Evolutionary conservation across 2,113 vertebrate species (phyloP), one percentile per base, ranked within the genome.

Genomic region (Bothrops jararaca): DNA sequence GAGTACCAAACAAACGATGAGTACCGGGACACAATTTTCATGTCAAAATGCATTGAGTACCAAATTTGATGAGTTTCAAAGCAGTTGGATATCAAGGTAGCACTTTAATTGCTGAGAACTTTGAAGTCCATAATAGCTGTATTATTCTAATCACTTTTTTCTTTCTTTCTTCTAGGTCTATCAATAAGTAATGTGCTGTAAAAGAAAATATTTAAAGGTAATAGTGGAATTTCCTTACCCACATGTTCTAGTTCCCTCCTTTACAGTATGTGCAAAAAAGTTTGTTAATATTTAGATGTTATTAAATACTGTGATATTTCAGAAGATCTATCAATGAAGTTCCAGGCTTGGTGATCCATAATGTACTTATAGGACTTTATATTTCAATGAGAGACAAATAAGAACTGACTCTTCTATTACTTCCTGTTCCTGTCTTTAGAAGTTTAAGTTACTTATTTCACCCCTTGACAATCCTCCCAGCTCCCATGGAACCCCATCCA

Each of bases 281-380:
- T 10, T 3, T 0, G 88, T 50, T 3, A 54, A 3, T 4, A 91
- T 45, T 60, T 48, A 42, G 15, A 64, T 53, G 23, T 1, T 57
- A 3, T 3, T 58, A 29, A 88, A 88, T 12, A 52, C 3, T 90
- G 9, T 91, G 53, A 92, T 64, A 74, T 12, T 86, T 74, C 64
- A 12, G 60, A 7, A 92, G 80, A 95, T 74, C 5, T 0, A 0
- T 0, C 8, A 60, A 1, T 2, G 87, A 86, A 12, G 1, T 93
- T 85, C 94, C n/a, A 89, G 0, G 39, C 54, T 6, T 5, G 29
- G 1, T 11, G 86, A 93, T 91, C 87, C 1, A 48, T 56, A 60
- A 26, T 88, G 1, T 60, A 3, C 22, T 11, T 92, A 89, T 29
- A 60, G 58, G 9, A 60, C 1, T 0, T 8, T 90, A 92, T 86